These are phyloP conservation scores for Piliocolobus tephrosceles DNA, from an alignment of 2,113 vertebrate genomes.

Conservation along the genomic window DNA sequence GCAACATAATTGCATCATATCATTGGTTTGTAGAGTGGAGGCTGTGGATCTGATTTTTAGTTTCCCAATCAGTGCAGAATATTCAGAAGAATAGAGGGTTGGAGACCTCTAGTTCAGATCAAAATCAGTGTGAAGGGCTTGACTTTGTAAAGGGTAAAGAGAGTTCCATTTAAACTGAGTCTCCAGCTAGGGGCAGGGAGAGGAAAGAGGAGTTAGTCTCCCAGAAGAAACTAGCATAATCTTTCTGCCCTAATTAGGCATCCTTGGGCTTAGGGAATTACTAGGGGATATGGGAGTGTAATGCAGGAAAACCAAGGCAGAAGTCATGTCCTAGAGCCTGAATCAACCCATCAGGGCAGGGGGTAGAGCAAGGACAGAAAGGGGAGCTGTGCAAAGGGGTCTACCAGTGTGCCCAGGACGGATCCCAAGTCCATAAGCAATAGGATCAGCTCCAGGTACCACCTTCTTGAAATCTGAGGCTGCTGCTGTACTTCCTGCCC, in stretches of 20 bases:
- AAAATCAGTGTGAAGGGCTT: background rate
- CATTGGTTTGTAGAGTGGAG: background rate
- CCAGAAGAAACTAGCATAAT: background rate
- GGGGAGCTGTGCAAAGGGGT: background rate
- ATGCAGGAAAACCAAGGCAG: background rate
- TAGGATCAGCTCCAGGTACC: background rate
- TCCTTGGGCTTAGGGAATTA: background rate
- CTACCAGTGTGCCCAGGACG: background rate
- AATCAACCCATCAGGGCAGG: background rate
- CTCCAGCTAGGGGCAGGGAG: background rate
- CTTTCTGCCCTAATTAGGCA: background rate
- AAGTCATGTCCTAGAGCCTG: background rate
- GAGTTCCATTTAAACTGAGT: background rate
- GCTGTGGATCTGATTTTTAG: background rate
- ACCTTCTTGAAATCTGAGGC: background rate
- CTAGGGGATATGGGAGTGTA: background rate
- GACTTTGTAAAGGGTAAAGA: background rate
- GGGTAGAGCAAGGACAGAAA: background rate
- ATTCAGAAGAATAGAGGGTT: background rate
- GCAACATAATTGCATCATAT: background rate
- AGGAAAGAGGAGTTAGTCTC: background rate
- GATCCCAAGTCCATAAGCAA: background rate
- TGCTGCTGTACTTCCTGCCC: background rate
- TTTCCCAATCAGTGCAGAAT: background rate
- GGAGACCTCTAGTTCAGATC: background rate